A percentile compares a stretch with the other conserved stretches of the same genome.
phyloP scores from a whole-genome alignment of 2,113 vertebrate species.

The Plestiodon gilberti region DNA sequence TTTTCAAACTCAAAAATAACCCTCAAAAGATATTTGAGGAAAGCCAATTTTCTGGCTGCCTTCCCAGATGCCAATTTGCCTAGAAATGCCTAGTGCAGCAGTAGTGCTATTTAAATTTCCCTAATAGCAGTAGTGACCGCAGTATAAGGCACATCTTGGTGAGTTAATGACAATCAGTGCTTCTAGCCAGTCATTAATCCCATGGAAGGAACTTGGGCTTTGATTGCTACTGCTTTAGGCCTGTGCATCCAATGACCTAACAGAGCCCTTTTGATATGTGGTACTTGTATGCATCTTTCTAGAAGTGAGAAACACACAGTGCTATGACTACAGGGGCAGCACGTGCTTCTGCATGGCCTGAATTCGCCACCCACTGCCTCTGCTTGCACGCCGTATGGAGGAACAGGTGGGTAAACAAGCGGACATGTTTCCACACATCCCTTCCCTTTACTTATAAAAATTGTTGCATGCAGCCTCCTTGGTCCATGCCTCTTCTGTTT shows the following conservation, averaged over 20 bases:
- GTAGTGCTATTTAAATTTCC: constrained; percentile 28
- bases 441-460: too few species aligned
- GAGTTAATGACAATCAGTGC: constrained; percentile 25
- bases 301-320: too few species aligned
- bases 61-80: constrained; percentile 60
- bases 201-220: constrained; percentile 6
- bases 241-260: not conserved
- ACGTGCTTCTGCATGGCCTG: too few species aligned
- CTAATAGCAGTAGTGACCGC: not conserved
- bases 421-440: too few species aligned
- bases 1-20: constrained; percentile 7
- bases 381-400: too few species aligned
- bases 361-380: too few species aligned
- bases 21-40: constrained; percentile 41
- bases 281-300: too few species aligned
- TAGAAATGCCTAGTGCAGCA: constrained; percentile 56
- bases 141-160: constrained; percentile 23
- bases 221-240: not conserved
- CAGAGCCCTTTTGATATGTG: not conserved
- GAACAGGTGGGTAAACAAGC: too few species aligned
- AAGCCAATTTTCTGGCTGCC: constrained; percentile 43
- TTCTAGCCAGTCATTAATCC: not conserved
- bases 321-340: too few species aligned
- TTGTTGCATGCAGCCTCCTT: too few species aligned
- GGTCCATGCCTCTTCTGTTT: too few species aligned